Evolutionary conservation across 2,113 vertebrate species (phyloP).

Genomic region (Spheniscus mendiculus): DNA sequence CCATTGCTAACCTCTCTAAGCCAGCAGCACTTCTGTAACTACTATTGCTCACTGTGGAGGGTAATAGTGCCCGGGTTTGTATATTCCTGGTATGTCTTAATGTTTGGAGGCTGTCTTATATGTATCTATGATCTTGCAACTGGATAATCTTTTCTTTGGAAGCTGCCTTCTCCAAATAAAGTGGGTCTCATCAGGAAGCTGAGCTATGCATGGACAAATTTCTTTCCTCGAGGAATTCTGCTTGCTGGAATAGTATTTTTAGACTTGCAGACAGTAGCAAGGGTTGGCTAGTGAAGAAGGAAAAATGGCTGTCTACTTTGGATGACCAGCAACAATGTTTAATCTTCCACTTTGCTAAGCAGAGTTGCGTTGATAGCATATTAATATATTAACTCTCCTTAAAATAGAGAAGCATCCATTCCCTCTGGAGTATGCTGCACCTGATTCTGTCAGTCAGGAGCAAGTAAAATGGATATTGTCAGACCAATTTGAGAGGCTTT

Average conservation of each 20-base stretch:
- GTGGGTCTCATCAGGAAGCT: not conserved
- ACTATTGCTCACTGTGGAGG: not conserved
- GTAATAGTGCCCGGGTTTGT: not conserved
- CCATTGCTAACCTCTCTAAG: not conserved
- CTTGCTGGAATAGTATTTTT: not conserved
- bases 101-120: not conserved
- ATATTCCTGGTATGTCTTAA: not conserved
- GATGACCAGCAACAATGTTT: not conserved
- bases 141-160: not conserved
- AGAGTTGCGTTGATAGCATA: not conserved
- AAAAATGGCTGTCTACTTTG: not conserved
- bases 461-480: constrained; percentile 14
- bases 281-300: not conserved
- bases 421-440: constrained; percentile 25
- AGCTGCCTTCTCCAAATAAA: not conserved
- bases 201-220: not conserved
- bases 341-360: not conserved
- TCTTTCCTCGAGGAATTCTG: not conserved
- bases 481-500: not conserved
- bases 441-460: constrained; percentile 60
- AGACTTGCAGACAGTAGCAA: not conserved
- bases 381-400: constrained; percentile 31
- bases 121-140: not conserved
- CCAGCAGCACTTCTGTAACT: not conserved
- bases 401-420: constrained; percentile 40